Evolutionary conservation across 2,113 vertebrate genomes (phyloP).

Genomic region (Cryptotis parvus): DNA sequence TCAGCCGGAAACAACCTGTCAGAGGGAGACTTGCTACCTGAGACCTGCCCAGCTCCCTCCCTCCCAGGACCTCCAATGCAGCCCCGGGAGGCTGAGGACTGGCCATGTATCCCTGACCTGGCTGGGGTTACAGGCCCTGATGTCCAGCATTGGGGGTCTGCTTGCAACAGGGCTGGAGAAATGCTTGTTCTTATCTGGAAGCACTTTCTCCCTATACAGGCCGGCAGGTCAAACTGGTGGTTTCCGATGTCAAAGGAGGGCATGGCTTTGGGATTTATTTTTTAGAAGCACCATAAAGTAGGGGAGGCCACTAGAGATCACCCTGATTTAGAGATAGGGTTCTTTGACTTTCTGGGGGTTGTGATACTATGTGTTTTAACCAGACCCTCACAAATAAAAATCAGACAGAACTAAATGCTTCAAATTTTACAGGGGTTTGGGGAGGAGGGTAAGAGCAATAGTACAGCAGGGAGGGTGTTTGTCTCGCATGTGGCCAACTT

Average conservation of each 20-base stretch:
- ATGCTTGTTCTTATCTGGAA: background rate
- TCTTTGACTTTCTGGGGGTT: background rate
- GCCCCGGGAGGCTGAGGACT: background rate
- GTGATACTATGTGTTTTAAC: conserved; percentile 42
- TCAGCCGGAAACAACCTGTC: no score
- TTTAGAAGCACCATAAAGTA: conserved; percentile 47
- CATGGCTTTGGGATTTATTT: background rate
- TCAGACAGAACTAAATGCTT: conserved; percentile 4
- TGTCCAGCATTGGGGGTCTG: background rate
- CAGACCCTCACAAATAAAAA: conserved; percentile 42
- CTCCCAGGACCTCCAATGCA: background rate
- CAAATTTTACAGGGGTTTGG: background rate
- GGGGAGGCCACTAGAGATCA: conserved; percentile 8
- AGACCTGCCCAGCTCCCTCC: no score
- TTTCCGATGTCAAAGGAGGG: background rate
- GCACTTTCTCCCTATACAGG: no score
- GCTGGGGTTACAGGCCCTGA: background rate
- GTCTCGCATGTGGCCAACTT: no score
- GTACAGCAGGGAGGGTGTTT: no score
- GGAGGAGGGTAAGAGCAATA: no score
- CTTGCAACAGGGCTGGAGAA: background rate
- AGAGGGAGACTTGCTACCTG: no score
- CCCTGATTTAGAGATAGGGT: conserved; percentile 37
- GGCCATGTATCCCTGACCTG: background rate
- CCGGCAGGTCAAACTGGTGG: background rate